Evolutionary conservation across 2,888 invertebrate species (phyloP).

Genomic region (Xestia rhomboidea): DNA sequence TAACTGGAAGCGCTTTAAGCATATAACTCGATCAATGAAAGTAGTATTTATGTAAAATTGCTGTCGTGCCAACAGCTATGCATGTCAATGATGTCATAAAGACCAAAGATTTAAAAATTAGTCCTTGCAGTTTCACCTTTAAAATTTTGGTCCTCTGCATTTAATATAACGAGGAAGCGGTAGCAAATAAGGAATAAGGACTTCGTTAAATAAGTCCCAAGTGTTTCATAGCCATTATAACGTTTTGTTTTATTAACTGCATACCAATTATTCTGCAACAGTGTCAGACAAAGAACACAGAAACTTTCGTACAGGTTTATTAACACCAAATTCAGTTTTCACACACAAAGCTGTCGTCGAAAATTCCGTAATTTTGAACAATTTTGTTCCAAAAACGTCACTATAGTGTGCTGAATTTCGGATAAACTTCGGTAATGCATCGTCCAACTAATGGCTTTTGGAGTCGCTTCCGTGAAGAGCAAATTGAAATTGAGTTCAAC

Average conservation of each 20-base stretch:
- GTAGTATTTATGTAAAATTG: conserved; percentile 26
- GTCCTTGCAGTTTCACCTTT: neutral
- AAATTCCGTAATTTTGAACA: neutral
- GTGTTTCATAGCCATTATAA: neutral
- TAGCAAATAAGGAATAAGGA: neutral
- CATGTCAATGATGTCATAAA: conserved; percentile 9
- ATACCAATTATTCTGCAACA: neutral
- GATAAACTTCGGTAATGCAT: conserved; percentile 21
- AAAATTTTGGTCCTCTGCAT: neutral
- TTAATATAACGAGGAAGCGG: too few relatives aligned
- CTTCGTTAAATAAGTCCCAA: neutral
- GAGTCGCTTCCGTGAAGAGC: conserved; percentile 13
- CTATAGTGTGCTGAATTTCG: conserved; percentile 6
- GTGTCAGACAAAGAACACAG: neutral
- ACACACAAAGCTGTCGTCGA: neutral
- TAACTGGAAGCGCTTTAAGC: conserved; percentile 59
- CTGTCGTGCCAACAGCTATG: conserved; percentile 7
- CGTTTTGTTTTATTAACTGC: neutral
- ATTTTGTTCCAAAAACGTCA: neutral
- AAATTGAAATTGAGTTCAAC: conserved; percentile 27
- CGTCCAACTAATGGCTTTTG: conserved; percentile 18
- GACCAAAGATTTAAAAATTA: neutral
- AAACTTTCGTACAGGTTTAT: neutral
- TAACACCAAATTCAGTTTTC: neutral
- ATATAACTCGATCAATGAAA: conserved; percentile 38